Conservation (phyloP, 2,113 vertebrate species). For the Taurulus bubalis region DNA sequence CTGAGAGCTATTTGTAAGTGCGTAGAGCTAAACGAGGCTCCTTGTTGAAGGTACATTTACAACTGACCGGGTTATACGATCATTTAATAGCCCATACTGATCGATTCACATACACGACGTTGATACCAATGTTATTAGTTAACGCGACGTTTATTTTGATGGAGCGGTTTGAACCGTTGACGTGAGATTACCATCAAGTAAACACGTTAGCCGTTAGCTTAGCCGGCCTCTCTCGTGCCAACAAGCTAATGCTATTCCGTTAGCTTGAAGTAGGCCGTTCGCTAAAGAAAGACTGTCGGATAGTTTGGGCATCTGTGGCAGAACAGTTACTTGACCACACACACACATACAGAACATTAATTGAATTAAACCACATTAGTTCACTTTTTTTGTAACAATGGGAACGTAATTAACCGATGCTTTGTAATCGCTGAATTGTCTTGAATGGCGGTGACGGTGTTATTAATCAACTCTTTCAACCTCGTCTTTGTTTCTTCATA, state of each 20-base stretch:
- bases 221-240: constrained; percentile 7
- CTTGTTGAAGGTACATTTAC: not conserved
- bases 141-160: not conserved
- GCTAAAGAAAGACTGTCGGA: constrained; percentile 7
- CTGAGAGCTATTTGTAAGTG: constrained; percentile 17
- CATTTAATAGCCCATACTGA: not conserved
- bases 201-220: constrained; percentile 60
- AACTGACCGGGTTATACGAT: not conserved
- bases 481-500: constrained; percentile 47
- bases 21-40: constrained; percentile 32
- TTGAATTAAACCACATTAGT: constrained; percentile 24
- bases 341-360: not conserved
- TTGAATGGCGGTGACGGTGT: constrained; percentile 45
- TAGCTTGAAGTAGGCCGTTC: constrained; percentile 38
- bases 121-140: fast-evolving
- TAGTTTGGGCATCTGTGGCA: not conserved
- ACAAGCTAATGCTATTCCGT: constrained; percentile 58
- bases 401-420: constrained; percentile 17
- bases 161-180: not conserved
- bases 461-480: constrained; percentile 51
- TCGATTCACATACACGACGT: not conserved
- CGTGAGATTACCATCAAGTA: not conserved
- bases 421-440: constrained; percentile 30
- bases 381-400: constrained; percentile 8
- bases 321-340: constrained; percentile 5